A percentile compares a stretch with the other conserved stretches of the same genome.
phyloP scores from a whole-genome alignment of 2,888 invertebrate genomes.

The Hemithea aestivaria region DNA sequence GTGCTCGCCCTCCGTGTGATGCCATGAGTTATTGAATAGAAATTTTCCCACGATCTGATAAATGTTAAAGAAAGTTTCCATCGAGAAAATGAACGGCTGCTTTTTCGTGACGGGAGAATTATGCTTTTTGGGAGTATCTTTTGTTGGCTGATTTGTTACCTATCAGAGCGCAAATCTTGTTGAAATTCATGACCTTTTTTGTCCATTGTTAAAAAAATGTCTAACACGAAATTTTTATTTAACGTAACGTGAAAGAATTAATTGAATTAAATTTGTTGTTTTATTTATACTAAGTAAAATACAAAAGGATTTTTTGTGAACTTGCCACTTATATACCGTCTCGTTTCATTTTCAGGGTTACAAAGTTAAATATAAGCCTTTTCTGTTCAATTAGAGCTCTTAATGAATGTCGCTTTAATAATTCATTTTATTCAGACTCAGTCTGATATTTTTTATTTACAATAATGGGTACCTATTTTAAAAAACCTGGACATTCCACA shows the following conservation, averaged over 20 bases:
- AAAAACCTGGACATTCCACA: too few relatives aligned
- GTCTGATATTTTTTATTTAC: too few relatives aligned
- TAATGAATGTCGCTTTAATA: conserved; percentile 4
- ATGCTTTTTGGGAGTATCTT: conserved; percentile 16
- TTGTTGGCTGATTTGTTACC: conserved; percentile 9
- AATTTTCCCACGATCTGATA: conserved; percentile 49
- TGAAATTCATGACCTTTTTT: neutral
- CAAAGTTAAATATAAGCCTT: conserved; percentile 14
- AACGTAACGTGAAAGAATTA: neutral
- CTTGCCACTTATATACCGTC: conserved; percentile 23
- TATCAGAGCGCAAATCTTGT: conserved; percentile 19
- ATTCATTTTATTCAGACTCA: too few relatives aligned
- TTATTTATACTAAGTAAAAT: too few relatives aligned
- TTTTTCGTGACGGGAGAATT: conserved; percentile 16
- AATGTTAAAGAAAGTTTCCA: conserved; percentile 27
- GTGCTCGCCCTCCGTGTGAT: conserved; percentile 41
- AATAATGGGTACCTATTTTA: neutral
- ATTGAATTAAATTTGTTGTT: too few relatives aligned
- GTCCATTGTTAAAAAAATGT: neutral
- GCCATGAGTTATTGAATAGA: conserved; percentile 56
- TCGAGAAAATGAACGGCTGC: conserved; percentile 20
- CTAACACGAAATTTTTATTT: neutral
- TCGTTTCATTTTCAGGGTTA: conserved; percentile 18
- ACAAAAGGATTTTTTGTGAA: too few relatives aligned
- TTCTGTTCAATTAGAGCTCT: conserved; percentile 11